phyloP scores from a whole-genome alignment of 2,888 invertebrate species.

The Eupithecia centaureata region DNA sequence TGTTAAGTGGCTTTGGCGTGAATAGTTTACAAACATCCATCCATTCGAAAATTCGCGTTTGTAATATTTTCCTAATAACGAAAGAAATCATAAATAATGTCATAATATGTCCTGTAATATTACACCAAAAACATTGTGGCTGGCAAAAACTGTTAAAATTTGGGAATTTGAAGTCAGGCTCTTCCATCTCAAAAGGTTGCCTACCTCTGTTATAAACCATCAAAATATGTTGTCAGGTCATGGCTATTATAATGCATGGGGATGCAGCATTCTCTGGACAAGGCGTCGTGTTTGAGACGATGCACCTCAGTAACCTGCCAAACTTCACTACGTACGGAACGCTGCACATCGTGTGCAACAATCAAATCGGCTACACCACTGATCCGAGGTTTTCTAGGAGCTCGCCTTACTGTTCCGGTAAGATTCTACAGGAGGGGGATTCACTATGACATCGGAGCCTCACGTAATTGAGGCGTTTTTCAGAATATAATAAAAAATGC shows the following conservation, averaged over 20 bases:
- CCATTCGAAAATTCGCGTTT: too few species aligned
- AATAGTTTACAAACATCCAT: too few species aligned
- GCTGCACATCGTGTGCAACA: slow-evolving; percentile 87
- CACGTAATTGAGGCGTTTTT: too few species aligned
- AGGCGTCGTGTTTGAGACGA: slow-evolving; percentile 87
- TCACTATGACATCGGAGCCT: too few species aligned
- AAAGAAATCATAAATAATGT: too few species aligned
- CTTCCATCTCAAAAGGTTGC: too few species aligned
- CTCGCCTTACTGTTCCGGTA: slow-evolving; percentile 93
- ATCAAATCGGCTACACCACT: slow-evolving; percentile 96
- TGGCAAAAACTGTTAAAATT: background rate
- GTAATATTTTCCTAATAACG: too few species aligned
- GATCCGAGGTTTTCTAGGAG: slow-evolving; percentile 94
- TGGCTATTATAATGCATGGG: slow-evolving; percentile 87
- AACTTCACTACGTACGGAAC: slow-evolving; percentile 86
- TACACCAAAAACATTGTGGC: too few species aligned
- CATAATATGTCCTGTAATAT: too few species aligned
- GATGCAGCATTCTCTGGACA: slow-evolving; percentile 88
- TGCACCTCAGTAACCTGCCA: slow-evolving; percentile 85
- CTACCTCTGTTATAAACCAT: background rate
- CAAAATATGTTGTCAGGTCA: slow-evolving; percentile 65
- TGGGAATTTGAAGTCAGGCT: too few species aligned
- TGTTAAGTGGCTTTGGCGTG: too few species aligned
- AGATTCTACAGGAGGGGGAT: slow-evolving; percentile 7
- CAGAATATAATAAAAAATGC: too few species aligned